Evolutionary conservation across 2,113 vertebrate genomes (phyloP).

Genomic region (Eidolon helvum): DNA sequence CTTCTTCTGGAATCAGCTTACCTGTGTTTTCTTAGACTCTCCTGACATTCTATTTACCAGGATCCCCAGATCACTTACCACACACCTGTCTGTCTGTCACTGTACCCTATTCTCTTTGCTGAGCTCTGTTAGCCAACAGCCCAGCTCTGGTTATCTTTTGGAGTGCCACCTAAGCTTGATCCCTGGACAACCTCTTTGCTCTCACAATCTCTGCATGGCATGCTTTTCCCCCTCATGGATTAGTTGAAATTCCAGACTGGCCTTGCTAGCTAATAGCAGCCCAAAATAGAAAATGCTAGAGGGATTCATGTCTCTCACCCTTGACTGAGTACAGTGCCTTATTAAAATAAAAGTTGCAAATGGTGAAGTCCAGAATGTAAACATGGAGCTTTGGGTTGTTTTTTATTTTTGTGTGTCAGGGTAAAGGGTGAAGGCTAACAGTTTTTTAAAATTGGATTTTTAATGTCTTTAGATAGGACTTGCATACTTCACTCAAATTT

Average conservation of each 20-base stretch:
- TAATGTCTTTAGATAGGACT: background rate
- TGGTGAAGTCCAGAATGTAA: background rate
- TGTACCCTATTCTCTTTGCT: background rate
- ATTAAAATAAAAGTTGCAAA: background rate
- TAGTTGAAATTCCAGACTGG: background rate
- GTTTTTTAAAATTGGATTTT: background rate
- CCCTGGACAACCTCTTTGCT: background rate
- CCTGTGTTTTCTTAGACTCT: background rate
- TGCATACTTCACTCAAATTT: background rate
- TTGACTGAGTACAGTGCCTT: background rate
- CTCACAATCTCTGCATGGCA: background rate
- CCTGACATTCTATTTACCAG: background rate
- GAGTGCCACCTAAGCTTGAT: background rate
- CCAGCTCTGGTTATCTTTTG: background rate
- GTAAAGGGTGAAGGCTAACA: background rate
- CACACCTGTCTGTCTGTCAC: background rate
- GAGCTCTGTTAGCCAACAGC: background rate
- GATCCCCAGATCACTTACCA: background rate
- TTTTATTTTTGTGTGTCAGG: too few relatives aligned
- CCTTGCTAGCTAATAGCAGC: background rate
- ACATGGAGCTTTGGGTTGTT: background rate
- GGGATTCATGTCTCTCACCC: background rate
- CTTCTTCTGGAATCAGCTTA: background rate
- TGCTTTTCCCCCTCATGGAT: background rate
- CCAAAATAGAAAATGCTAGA: background rate